A percentile compares a stretch with the other conserved stretches of the same genome.
Evolutionary conservation across 2,113 vertebrate species (phyloP).

Genomic region (Prinia subflava): DNA sequence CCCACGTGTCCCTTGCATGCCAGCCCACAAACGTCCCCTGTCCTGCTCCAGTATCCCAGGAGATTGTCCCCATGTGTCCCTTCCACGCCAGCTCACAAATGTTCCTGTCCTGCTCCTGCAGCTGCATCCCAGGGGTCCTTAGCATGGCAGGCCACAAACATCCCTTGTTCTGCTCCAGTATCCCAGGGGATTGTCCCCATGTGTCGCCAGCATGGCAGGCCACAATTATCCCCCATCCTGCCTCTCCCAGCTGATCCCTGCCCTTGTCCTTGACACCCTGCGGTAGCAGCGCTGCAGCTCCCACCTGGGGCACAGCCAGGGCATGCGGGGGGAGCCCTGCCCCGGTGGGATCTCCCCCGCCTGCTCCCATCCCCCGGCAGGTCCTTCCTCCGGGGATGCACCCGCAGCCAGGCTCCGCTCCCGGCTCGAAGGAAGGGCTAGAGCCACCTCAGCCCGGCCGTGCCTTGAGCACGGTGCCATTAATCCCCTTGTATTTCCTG

Average conservation of each 20-base stretch:
- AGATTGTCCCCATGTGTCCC: not conserved
- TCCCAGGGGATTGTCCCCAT: not conserved
- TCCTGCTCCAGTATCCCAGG: not conserved
- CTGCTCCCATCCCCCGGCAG: not conserved
- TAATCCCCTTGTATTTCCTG: slow-evolving; percentile 65
- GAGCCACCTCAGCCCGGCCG: not conserved
- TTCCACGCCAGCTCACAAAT: not conserved
- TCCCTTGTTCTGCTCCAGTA: not conserved
- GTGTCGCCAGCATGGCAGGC: not conserved
- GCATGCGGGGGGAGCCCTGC: no score
- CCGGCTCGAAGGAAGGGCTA: not conserved
- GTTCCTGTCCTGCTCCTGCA: not conserved
- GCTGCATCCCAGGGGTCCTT: no score
- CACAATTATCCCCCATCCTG: not conserved
- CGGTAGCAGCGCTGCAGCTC: not conserved
- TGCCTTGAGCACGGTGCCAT: not conserved
- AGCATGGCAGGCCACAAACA: no score
- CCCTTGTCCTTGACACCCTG: not conserved
- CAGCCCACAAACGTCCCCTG: not conserved
- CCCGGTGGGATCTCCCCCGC: not conserved
- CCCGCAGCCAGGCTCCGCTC: not conserved
- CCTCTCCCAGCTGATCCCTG: not conserved
- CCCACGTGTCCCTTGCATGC: not conserved
- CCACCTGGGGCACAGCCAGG: not conserved
- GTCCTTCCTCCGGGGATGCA: not conserved